Evolutionary conservation across 2,113 vertebrate species (phyloP).

Genomic region (Thryonomys swinderianus): DNA sequence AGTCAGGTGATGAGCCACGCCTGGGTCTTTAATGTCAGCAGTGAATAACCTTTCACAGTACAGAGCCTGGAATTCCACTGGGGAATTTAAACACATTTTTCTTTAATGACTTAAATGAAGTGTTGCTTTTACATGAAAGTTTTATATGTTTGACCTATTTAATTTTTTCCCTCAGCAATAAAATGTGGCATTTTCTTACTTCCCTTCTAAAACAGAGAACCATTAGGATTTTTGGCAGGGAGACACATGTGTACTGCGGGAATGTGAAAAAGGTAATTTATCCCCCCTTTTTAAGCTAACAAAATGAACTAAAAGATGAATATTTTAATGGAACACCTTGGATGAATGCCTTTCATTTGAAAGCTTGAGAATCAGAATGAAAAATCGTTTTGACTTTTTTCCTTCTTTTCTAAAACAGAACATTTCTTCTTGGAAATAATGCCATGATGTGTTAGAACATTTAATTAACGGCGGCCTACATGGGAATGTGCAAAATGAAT

Average conservation of each 20-base stretch:
- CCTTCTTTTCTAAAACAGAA: neutral
- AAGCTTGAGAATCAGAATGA: constrained; percentile 31
- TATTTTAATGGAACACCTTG: constrained; percentile 18
- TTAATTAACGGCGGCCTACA: neutral
- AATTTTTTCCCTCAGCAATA: constrained; percentile 48
- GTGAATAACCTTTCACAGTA: neutral
- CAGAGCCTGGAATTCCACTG: neutral
- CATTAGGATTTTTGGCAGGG: neutral
- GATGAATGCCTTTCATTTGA: neutral
- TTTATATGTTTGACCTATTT: constrained; percentile 71
- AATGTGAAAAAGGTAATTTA: neutral
- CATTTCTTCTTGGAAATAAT: constrained; percentile 32
- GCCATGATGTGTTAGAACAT: neutral
- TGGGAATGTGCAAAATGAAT: neutral
- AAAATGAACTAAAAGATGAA: neutral
- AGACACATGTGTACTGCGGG: neutral
- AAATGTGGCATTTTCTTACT: constrained; percentile 40
- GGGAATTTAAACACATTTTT: constrained; percentile 36
- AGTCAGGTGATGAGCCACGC: neutral
- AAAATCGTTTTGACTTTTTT: constrained; percentile 46
- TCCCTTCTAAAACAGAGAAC: constrained; percentile 27
- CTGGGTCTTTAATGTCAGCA: neutral
- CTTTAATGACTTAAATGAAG: constrained; percentile 51
- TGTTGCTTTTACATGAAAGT: constrained; percentile 51
- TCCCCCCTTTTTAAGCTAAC: neutral